These are phyloP conservation scores for Rhizoglyphus robini DNA, from an alignment of 1,140 invertebrate genomes.

Conservation along the genomic window DNA sequence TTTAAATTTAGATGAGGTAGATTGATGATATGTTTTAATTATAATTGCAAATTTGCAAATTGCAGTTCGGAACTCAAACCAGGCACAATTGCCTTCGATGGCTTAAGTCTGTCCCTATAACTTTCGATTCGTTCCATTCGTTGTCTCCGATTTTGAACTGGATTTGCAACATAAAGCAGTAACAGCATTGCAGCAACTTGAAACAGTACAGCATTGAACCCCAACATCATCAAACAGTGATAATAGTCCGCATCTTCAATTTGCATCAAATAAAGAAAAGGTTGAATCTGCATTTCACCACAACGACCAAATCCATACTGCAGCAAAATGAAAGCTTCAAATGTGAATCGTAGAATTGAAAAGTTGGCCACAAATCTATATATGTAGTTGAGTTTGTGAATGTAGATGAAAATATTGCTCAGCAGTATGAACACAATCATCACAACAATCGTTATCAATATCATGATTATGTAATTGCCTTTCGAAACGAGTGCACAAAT, in stretches of 20 bases:
- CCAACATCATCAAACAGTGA: neutral
- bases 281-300: neutral
- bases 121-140: neutral
- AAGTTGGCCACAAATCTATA: neutral
- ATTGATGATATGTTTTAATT: no score
- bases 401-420: neutral
- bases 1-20: no score
- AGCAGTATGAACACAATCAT: neutral
- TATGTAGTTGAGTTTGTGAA: neutral
- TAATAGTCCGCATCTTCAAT: neutral
- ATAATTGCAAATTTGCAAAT: no score
- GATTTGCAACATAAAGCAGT: neutral
- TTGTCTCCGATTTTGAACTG: neutral
- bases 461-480: neutral
- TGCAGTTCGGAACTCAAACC: neutral
- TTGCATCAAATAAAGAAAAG: neutral
- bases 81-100: neutral
- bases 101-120: neutral
- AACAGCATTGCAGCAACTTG: neutral
- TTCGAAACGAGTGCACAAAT: neutral
- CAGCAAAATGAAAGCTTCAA: neutral
- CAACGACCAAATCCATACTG: constrained; percentile 17
- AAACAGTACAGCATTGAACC: neutral
- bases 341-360: neutral
- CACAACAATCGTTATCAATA: neutral